These are phyloP conservation scores for Prionace glauca DNA, from an alignment of 2,797 vertebrate species.

Conservation along the genomic window DNA sequence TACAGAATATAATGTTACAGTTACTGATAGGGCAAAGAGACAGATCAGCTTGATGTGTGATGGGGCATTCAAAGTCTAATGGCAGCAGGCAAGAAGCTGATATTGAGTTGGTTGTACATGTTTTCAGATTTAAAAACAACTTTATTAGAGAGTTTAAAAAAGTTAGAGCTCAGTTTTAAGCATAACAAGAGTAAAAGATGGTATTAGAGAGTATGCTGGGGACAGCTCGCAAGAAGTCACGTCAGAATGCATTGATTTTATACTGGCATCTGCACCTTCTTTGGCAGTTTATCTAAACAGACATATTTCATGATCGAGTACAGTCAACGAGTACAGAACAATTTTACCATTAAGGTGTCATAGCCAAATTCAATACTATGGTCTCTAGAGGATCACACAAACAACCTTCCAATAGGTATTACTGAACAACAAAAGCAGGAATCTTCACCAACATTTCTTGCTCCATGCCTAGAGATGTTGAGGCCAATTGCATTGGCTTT, in stretches of 20 bases:
- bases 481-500: not conserved
- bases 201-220: no score
- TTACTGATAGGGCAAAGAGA: no score
- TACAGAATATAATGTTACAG: no score
- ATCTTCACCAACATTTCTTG: not conserved
- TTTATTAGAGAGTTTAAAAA: no score
- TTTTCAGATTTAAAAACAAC: no score
- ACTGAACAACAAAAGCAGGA: not conserved
- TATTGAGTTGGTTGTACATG: no score
- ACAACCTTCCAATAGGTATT: not conserved
- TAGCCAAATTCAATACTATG: not conserved
- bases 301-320: not conserved
- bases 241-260: not conserved
- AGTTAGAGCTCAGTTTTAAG: no score
- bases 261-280: not conserved
- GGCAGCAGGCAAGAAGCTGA: no score
- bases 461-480: not conserved
- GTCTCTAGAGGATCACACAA: not conserved
- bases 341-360: not conserved
- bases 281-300: not conserved
- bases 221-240: no score
- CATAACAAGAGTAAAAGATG: no score
- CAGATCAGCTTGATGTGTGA: no score
- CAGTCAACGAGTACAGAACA: not conserved
- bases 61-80: no score